Conservation (phyloP, 2,888 invertebrate genomes). For the Ephialtes manifestator region DNA sequence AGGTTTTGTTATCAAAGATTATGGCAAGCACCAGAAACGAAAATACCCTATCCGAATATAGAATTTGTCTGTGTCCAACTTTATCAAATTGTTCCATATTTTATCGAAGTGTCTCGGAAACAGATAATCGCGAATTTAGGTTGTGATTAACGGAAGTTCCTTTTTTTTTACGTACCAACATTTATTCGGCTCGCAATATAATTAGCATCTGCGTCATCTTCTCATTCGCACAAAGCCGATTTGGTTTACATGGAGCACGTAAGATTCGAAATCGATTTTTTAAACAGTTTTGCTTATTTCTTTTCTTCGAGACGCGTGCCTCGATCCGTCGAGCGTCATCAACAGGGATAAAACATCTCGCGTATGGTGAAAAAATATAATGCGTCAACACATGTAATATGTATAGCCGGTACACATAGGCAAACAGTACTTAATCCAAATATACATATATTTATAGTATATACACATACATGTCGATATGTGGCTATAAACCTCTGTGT, state of each 20-base stretch:
- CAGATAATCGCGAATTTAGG: background rate
- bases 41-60: no score
- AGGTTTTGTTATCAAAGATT: no score
- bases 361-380: conserved; percentile 74
- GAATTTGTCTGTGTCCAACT: no score
- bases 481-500: conserved; percentile 36
- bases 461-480: conserved; percentile 60
- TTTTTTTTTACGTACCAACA: conserved; percentile 12
- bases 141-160: background rate
- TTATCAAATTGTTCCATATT: no score
- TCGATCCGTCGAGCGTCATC: conserved; percentile 21
- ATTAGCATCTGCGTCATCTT: conserved; percentile 6
- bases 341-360: conserved; percentile 71
- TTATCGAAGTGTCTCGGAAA: no score
- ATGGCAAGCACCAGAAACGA: no score
- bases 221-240: background rate
- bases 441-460: conserved; percentile 67
- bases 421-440: conserved; percentile 67
- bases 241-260: conserved; percentile 15
- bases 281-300: background rate
- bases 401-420: conserved; percentile 68
- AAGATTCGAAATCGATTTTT: background rate
- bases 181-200: conserved; percentile 21
- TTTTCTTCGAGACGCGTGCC: conserved; percentile 8
- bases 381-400: conserved; percentile 68